These are phyloP conservation scores for Hermaeophaga mercurialis DNA, from an alignment of 2,888 invertebrate species.

Conservation along the genomic window DNA sequence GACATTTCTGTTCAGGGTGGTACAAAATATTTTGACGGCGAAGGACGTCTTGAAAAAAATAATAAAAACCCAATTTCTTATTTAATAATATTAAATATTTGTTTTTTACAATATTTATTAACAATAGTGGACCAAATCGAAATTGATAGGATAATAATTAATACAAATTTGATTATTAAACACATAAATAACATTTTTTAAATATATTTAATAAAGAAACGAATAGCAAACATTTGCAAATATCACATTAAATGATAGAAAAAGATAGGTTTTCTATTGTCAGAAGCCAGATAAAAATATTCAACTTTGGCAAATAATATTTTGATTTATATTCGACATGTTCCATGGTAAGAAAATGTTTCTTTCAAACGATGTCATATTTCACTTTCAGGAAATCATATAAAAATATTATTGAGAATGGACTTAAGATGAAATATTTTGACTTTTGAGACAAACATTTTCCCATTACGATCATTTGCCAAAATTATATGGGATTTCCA, in stretches of 20 bases:
- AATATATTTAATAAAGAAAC: not conserved
- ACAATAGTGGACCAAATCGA: not conserved
- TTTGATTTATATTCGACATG: not conserved
- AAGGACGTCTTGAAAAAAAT: too few species aligned
- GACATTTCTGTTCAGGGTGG: too few species aligned
- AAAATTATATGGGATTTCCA: not conserved
- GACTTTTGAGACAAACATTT: too few species aligned
- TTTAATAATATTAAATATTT: not conserved
- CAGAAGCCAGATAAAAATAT: not conserved
- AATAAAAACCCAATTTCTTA: too few species aligned
- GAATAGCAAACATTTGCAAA: not conserved
- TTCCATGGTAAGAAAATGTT: not conserved
- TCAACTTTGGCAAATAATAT: not conserved
- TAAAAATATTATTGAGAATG: too few species aligned
- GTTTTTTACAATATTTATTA: not conserved
- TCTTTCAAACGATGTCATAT: too few species aligned
- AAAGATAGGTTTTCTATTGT: too few species aligned
- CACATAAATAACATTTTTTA: not conserved
- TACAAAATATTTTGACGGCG: too few species aligned
- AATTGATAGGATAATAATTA: not conserved
- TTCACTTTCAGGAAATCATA: too few species aligned
- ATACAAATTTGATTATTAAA: not conserved
- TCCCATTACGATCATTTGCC: too few species aligned
- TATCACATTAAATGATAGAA: not conserved
- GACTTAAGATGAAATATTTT: too few species aligned